Conservation (phyloP, 2,113 vertebrate species). For the Telmatochromis sp. region DNA sequence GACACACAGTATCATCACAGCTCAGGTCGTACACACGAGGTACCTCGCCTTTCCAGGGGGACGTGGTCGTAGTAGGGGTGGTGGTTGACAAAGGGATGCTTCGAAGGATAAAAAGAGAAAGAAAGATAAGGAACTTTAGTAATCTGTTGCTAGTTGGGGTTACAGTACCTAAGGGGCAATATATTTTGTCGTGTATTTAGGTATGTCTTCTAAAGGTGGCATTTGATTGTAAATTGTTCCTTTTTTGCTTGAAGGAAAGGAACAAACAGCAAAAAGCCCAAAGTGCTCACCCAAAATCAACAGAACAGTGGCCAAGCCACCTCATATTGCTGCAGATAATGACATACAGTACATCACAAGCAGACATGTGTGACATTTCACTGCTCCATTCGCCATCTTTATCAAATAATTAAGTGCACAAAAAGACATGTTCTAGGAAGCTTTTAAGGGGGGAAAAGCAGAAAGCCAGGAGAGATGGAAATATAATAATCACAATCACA, state of each 20-base stretch:
- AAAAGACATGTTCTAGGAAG: neutral
- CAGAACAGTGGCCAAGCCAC: neutral
- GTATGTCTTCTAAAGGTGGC: neutral
- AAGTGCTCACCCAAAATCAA: neutral
- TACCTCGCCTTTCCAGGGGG: slow-evolving; percentile 15
- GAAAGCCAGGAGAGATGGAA: neutral
- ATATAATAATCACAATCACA: neutral
- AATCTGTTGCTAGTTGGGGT: neutral
- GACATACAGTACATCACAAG: neutral
- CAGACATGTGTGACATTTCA: slow-evolving; percentile 12
- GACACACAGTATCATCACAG: slow-evolving; percentile 85
- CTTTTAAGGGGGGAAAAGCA: neutral
- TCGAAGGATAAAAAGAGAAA: neutral
- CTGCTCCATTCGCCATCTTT: neutral
- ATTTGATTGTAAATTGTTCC: neutral
- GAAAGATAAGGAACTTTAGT: neutral
- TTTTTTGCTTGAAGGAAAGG: neutral
- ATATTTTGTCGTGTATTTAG: neutral
- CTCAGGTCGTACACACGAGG: slow-evolving; percentile 68
- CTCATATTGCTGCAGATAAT: neutral
- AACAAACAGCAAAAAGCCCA: neutral
- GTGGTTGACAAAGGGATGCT: neutral
- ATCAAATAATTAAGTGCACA: neutral
- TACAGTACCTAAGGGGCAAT: neutral
- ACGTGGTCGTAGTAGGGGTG: slow-evolving; percentile 35